phyloP scores from a whole-genome alignment of 2,888 invertebrate species.

The Patella ulyssiponensis region DNA sequence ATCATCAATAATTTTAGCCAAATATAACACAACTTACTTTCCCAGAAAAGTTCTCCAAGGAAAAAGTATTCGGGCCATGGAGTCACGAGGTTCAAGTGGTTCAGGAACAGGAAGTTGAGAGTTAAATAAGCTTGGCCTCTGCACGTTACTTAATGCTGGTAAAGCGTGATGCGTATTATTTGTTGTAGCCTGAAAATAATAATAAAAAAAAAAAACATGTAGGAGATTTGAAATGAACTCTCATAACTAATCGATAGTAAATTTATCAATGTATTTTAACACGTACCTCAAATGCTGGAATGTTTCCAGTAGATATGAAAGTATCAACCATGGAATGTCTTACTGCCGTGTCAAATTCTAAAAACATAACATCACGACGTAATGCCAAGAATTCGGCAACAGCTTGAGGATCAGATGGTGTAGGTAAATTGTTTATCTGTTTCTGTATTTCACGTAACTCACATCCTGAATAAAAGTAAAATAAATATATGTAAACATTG shows the following conservation, averaged over 20 bases:
- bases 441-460: conserved; percentile 71
- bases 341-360: conserved; percentile 70
- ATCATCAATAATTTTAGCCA: neutral
- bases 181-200: conserved; percentile 59
- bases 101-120: conserved; percentile 67
- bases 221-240: neutral
- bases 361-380: conserved; percentile 69
- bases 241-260: neutral
- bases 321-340: conserved; percentile 69
- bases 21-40: conserved; percentile 45
- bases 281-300: conserved; percentile 64
- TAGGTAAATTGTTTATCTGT: conserved; percentile 64
- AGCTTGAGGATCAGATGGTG: conserved; percentile 56
- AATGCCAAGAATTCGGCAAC: conserved; percentile 64
- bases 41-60: conserved; percentile 68
- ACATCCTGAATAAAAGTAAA: conserved; percentile 54
- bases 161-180: conserved; percentile 67
- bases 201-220: neutral
- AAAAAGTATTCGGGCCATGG: conserved; percentile 53
- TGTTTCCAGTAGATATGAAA: conserved; percentile 69
- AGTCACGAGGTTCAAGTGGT: conserved; percentile 69
- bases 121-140: conserved; percentile 53
- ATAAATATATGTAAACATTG: neutral
- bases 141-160: conserved; percentile 65
- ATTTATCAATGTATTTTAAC: neutral